A percentile compares a stretch with the other conserved stretches of the same genome.
These are phyloP conservation scores for Cepphus grylle DNA, from an alignment of 2,113 vertebrate species.

Conservation along the genomic window DNA sequence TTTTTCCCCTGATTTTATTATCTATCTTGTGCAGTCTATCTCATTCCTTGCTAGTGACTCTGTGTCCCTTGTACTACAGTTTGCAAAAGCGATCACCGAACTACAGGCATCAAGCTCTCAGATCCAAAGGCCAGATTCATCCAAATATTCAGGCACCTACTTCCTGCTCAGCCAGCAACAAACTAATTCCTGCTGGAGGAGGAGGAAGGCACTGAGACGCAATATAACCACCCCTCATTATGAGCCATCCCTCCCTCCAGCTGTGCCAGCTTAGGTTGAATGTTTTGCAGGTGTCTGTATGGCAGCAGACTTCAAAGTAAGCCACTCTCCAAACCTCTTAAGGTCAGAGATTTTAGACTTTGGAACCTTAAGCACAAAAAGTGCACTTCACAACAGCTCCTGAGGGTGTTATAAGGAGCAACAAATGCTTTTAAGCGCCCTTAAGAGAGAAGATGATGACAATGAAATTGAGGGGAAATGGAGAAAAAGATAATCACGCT, in stretches of 20 bases:
- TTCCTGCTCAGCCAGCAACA: background rate
- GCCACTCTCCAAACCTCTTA: background rate
- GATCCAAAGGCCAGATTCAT: background rate
- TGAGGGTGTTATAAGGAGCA: slow-evolving; percentile 33
- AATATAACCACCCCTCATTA: background rate
- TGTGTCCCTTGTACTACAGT: accelerated
- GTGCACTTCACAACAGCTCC: slow-evolving; percentile 29
- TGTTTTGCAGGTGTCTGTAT: background rate
- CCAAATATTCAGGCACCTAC: background rate
- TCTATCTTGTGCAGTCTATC: background rate
- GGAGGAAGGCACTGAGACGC: accelerated
- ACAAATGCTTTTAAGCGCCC: slow-evolving; percentile 40
- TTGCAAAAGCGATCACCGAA: accelerated
- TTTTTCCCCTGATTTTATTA: background rate
- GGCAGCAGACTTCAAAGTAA: background rate
- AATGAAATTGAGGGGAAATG: slow-evolving; percentile 44
- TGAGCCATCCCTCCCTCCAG: background rate
- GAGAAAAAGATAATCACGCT: slow-evolving; percentile 2
- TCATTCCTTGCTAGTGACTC: background rate
- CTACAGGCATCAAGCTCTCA: background rate
- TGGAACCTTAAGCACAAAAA: slow-evolving; percentile 31
- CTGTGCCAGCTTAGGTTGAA: background rate
- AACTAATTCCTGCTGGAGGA: background rate
- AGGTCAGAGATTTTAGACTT: slow-evolving; percentile 30
- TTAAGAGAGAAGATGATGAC: slow-evolving; percentile 40